phyloP scores from a whole-genome alignment of 2,113 vertebrate genomes.

The Ifrita kowaldi region DNA sequence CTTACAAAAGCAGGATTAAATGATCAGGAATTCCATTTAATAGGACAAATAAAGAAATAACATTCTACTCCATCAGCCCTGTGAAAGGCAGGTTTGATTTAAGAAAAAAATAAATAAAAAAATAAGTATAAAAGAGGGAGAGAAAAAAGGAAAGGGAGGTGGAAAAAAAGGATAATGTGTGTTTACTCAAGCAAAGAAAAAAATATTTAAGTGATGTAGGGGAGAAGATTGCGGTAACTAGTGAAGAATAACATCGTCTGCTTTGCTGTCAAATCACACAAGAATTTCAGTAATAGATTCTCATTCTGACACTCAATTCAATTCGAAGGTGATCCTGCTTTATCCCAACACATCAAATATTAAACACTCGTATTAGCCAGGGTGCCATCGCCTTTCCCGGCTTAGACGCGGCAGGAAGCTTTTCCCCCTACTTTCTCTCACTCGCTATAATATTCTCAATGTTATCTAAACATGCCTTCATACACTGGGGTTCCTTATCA shows the following conservation, averaged over 20 bases:
- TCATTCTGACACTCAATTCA: constrained; percentile 99
- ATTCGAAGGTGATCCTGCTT: constrained; percentile 98
- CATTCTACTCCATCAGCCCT: constrained; percentile 80
- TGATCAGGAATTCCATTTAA: constrained; percentile 84
- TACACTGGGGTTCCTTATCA: constrained; percentile 82
- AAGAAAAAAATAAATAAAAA: constrained; percentile 41
- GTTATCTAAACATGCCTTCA: constrained; percentile 91
- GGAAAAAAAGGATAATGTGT: constrained; percentile 90
- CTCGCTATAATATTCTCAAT: constrained; percentile 88
- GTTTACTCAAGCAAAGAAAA: constrained; percentile 93
- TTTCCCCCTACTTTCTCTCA: constrained; percentile 73
- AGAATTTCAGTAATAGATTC: constrained; percentile 99
- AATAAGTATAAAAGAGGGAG: constrained; percentile 60
- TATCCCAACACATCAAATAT: constrained; percentile 99
- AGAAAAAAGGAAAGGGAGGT: constrained; percentile 66
- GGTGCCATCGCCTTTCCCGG: constrained; percentile 92
- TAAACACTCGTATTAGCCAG: constrained; percentile 99
- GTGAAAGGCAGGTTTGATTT: constrained; percentile 71
- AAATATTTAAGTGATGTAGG: constrained; percentile 95
- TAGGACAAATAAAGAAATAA: constrained; percentile 87
- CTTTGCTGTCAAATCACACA: constrained; percentile 92
- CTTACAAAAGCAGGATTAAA: constrained; percentile 85
- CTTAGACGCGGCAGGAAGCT: constrained; percentile 79
- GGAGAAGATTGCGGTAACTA: constrained; percentile 88
- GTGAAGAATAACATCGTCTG: constrained; percentile 92